These are phyloP conservation scores for Hyalella azteca DNA, from an alignment of 2,888 invertebrate species.

Conservation along the genomic window DNA sequence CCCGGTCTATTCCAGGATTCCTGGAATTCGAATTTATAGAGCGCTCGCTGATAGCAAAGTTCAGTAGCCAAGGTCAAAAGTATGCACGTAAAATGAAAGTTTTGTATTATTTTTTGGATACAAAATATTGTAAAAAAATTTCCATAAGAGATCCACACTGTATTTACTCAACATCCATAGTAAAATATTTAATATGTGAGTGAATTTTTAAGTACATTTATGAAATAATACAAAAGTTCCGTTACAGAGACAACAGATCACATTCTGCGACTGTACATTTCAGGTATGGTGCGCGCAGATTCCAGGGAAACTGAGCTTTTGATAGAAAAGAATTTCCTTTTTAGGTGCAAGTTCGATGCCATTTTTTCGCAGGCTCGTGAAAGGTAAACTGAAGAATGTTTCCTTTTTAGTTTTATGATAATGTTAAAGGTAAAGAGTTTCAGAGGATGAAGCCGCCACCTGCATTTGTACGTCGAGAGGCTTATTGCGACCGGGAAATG, in stretches of 20 bases:
- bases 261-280: neutral
- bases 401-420: conserved; percentile 15
- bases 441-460: neutral
- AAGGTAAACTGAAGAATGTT: conserved; percentile 37
- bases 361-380: conserved; percentile 12
- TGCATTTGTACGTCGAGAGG: neutral
- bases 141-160: too few species aligned
- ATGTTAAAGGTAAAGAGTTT: conserved; percentile 22
- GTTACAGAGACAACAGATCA: too few species aligned
- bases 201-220: too few species aligned
- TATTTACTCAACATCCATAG: too few species aligned
- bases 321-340: neutral
- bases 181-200: too few species aligned
- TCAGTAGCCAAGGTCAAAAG: too few species aligned
- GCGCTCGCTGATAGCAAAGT: too few species aligned
- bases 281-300: neutral
- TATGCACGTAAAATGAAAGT: too few species aligned
- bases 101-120: too few species aligned
- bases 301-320: neutral
- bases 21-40: neutral
- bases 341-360: conserved; percentile 25
- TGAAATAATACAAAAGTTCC: too few species aligned
- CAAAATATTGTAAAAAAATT: too few species aligned
- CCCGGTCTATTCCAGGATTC: neutral
- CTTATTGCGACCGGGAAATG: neutral